phyloP scores from a whole-genome alignment of 1,140 invertebrate genomes.

The Cepaea nemoralis region DNA sequence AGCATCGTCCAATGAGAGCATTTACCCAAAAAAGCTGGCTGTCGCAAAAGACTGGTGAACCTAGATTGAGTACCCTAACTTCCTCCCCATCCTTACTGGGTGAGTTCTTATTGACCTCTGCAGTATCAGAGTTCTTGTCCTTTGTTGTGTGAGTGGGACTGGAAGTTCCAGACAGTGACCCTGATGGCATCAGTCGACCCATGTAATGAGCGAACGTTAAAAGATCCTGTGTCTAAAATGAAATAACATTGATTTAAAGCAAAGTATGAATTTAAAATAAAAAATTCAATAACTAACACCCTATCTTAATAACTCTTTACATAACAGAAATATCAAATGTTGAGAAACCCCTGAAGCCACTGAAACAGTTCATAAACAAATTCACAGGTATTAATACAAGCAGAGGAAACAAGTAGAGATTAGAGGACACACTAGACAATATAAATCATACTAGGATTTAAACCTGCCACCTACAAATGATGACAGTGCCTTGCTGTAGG shows the following conservation, averaged over 20 bases:
- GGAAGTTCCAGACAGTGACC: conserved; percentile 37
- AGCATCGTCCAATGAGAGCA: conserved; percentile 81
- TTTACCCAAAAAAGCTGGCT: conserved; percentile 79
- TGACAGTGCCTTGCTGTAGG: too few relatives aligned
- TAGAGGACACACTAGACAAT: too few relatives aligned
- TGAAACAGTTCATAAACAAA: too few relatives aligned
- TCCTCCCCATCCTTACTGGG: conserved; percentile 24
- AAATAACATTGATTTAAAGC: background rate
- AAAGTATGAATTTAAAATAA: background rate
- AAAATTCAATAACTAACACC: background rate
- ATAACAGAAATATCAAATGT: too few relatives aligned
- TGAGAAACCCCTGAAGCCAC: too few relatives aligned
- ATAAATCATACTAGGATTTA: too few relatives aligned
- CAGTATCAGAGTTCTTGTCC: conserved; percentile 16
- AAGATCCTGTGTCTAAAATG: conserved; percentile 17
- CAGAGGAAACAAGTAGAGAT: too few relatives aligned
- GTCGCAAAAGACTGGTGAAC: conserved; percentile 59
- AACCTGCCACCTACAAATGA: too few relatives aligned
- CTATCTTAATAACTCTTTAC: too few relatives aligned
- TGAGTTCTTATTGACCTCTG: conserved; percentile 32
- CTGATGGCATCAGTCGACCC: conserved; percentile 63
- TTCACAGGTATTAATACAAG: too few relatives aligned
- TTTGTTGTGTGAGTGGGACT: conserved; percentile 34
- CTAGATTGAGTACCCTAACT: conserved; percentile 6
- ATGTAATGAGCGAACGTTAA: conserved; percentile 62